Percentiles rank a stretch among this genome's conserved stretches.
phyloP scores from a whole-genome alignment of 1,140 invertebrate species.

The Venustaconcha ellipsiformis region DNA sequence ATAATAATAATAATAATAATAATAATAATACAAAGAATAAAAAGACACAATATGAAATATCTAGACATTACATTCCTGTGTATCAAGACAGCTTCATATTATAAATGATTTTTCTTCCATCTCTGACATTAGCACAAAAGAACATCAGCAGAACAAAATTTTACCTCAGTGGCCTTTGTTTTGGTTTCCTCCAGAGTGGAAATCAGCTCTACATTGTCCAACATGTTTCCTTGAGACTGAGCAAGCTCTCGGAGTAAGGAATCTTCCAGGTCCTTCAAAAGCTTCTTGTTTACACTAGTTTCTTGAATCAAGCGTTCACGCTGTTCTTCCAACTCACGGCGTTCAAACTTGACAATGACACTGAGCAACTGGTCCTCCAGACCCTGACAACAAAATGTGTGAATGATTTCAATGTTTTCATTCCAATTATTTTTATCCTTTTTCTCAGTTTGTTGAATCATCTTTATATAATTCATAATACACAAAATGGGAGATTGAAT shows the following conservation, averaged over 20 bases:
- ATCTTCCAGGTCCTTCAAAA: conserved; percentile 85
- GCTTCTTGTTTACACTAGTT: conserved; percentile 85
- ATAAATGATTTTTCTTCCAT: neutral
- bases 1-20: neutral
- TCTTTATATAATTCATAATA: no score
- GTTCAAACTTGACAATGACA: conserved; percentile 85
- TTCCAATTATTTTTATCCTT: no score
- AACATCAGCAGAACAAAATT: neutral
- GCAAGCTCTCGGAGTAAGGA: conserved; percentile 84
- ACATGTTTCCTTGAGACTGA: conserved; percentile 88
- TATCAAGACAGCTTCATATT: neutral
- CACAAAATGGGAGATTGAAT: no score
- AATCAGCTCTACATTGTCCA: conserved; percentile 89
- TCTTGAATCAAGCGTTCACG: conserved; percentile 83
- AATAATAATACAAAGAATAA: neutral
- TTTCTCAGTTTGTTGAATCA: no score
- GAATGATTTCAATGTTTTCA: no score
- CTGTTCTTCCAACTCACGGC: conserved; percentile 71
- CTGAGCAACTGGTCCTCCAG: conserved; percentile 90
- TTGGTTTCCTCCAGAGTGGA: conserved; percentile 90
- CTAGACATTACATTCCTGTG: neutral
- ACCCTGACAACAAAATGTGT: conserved; percentile 70
- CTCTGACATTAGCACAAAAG: neutral
- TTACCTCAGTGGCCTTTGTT: conserved; percentile 79
- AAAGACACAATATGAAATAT: neutral